Base-by-base conservation (phyloP, 2,113 vertebrate species). In the Scolopax mira region DNA sequence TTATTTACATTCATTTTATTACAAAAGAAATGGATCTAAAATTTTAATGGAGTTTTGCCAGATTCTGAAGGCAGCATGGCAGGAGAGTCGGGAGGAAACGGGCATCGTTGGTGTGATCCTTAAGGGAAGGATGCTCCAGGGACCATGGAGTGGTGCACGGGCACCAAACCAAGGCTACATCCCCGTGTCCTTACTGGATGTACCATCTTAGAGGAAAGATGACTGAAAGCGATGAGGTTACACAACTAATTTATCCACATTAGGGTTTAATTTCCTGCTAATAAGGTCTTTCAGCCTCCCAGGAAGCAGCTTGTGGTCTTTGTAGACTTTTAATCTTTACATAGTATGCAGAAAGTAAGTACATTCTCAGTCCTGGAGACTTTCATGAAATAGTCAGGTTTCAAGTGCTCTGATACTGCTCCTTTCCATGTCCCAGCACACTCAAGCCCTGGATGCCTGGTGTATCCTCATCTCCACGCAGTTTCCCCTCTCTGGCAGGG, bases 1-100 rank as follows among this genome's bases (percentile, higher is more conserved):
- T 94, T 97, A 97, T 96, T 97, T 97, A 97, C 91, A 90, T 94
- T 93, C 55, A 80, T 92, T 97, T 98, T 96, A 97, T 96, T 96
- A 90, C 52, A 57, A 94, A 97, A 93, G 96, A 97, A 97, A 94
- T 81, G 84, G 37, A 37, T 54, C 74, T 97, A 19, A 58, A 94
- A 85, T 82, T 42, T 88, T 66, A 58, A 91, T 80, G 33, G 93
- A 70, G 22, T 44, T 90, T 80, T 85, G n/a, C 33, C 60, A 71
- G 51, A 5, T 87, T 89, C 67, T 73, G 74, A 42, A 88, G 66
- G 55, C n/a, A 27, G 7, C 13, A 39, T 54, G 54, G 84, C 71
- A 69, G 80, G 75, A 48, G 42, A 66, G 42, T 1, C 54, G 41
- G 62, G 67, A 62, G 77, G 84, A 57, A 51, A 49, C 6, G 25